Evolutionary conservation across 2,113 vertebrate genomes (phyloP), one percentile per base, ranked within the genome.

Genomic region (Saguinus imperator): DNA sequence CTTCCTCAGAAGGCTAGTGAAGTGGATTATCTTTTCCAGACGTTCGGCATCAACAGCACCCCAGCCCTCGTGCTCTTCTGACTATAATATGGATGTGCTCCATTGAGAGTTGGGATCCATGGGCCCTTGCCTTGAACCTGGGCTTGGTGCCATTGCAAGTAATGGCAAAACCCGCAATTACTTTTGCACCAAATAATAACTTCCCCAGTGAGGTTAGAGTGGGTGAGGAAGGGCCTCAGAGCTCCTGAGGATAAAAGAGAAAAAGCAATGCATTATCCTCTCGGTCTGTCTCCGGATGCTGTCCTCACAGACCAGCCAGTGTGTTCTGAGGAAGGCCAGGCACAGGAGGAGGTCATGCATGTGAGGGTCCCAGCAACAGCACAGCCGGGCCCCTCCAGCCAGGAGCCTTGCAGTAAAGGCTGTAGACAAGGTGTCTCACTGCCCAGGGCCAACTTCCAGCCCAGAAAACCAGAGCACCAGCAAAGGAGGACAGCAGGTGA

Each of bases 11-110:
- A 68, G 23, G 68, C 17, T 1, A 23, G 73, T 7, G 40, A 8
- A 3, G 17, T 4, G 1, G 52, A 1, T 14, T 1, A 18, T 43
- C 29, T 45, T 25, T n/a, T 13, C 50, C 45, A 4, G 66, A 68
- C 48, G 6, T 5, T 45, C 37, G 27, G 27, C 29, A 1, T 35
- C 66, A 11, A 5, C 93, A 55, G 66, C 16, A 61, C 68, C 23
- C 23, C 7, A 57, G 48, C 32, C 64, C 29, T 16, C 17, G 1
- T 1, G 57, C 58, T 43, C 45, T 37, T 43, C 6, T 27, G 21
- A 23, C 27, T 12, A 2, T 6, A 45, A 43, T 0, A 11, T 35
- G 29, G 21, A 58, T 1, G 3, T 27, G 48, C 72, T 64, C 43
- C 12, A 20, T 4, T 58, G 32, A 66, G 43, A 76, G 27, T 0